Base-by-base conservation (phyloP, 2,113 vertebrate species). In the Cyprinodon tularosa region DNA sequence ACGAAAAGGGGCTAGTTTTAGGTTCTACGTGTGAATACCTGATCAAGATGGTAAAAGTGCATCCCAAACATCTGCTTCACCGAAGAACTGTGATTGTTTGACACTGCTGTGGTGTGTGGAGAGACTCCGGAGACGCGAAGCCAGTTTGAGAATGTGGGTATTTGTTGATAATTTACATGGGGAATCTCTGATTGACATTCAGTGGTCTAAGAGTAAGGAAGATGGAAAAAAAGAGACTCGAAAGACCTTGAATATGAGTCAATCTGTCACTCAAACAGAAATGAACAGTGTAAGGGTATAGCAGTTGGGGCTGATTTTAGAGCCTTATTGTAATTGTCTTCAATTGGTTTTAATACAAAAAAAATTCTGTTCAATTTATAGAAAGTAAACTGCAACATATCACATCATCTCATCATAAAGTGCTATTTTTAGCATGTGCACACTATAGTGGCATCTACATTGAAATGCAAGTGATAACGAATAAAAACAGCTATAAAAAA, bases 101-200 rank as follows among this genome's bases (percentile, higher is more conserved):
- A 88, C 88, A 85, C 73, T 8, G 45, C 75, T 47, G 76, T 61
- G 71, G 59, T 45, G 42, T 40, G 39, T 61, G 47, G 66, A 62
- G 66, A 48, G 65, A 65, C 78, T 82, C 59, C 4, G 37, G 84
- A 70, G 84, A 83, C 22, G 66, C 1, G 5, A 42, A 78, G 57
- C 77, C 76, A 36, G 94, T 89, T 91, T 94, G 93, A 96, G 94
- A 90, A 90, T 88, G 77, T 29, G 87, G 87, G 93, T 65, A 94
- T 93, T 94, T 94, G 94, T 95, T 95, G 94, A 91, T 91, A 94
- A 92, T 84, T 89, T 88, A 86, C 71, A 87, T 82, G 74, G 82
- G 82, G 89, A 86, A 78, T 83, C 4, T 72, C 84, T 96, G 95
- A 97, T 94, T 96, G 96, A 94, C 95, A 95, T 90, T 93, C 92